A percentile compares a stretch with the other conserved stretches of the same genome.
phyloP scores from a whole-genome alignment of 2,797 vertebrate species.

The Myotis daubentonii region DNA sequence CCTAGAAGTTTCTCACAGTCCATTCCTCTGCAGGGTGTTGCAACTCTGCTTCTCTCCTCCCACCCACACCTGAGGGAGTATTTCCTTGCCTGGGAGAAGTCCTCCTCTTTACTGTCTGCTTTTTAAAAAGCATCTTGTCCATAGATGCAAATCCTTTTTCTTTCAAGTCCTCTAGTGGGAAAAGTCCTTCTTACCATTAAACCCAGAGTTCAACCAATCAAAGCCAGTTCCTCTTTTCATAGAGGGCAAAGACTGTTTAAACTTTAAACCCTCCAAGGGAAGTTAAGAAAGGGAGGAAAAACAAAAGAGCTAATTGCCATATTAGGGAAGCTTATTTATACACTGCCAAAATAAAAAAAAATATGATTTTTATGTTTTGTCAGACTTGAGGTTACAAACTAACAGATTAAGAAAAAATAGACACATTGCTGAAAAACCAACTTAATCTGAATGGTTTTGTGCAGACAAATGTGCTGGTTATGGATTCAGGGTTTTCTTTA shows the following conservation, averaged over 20 bases:
- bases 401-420: not conserved
- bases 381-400: not conserved
- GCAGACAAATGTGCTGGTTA: not conserved
- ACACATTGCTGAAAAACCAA: not conserved
- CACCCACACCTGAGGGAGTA: not conserved
- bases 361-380: not conserved
- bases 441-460: not conserved
- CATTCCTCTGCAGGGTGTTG: not conserved
- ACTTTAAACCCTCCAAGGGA: constrained; percentile 3
- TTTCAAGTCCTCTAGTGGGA: constrained; percentile 15
- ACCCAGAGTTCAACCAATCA: constrained; percentile 19
- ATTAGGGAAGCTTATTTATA: not conserved
- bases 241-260: constrained; percentile 16
- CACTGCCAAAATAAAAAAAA: not conserved
- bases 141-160: constrained; percentile 39
- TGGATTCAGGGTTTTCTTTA: not conserved
- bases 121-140: not conserved
- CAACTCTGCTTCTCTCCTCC: not conserved
- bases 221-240: not conserved
- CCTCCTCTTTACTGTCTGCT: not conserved
- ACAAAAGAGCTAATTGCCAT: not conserved
- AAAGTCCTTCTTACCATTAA: not conserved
- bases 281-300: not conserved
- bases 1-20: not conserved
- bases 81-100: not conserved